A percentile compares a stretch with the other conserved stretches of the same genome.
Conservation (phyloP, 2,797 vertebrate species). For the Discoglossus pictus region DNA sequence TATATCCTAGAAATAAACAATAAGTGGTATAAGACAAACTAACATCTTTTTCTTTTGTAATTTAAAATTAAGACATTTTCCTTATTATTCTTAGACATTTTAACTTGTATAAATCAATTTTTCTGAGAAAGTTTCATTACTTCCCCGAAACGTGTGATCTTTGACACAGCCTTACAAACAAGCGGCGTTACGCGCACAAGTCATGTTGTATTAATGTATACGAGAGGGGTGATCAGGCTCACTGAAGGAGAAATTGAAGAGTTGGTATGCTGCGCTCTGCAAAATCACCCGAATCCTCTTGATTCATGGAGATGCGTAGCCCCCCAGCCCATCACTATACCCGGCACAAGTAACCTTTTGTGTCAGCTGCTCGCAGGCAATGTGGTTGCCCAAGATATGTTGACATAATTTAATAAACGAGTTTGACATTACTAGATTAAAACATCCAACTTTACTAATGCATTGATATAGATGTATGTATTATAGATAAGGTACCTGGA, state of each 20-base stretch:
- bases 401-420: constrained; percentile 19
- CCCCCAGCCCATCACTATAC: neutral
- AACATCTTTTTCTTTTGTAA: too few relatives aligned
- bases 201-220: neutral
- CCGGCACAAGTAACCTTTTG: constrained; percentile 10
- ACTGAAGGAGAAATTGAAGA: constrained; percentile 11
- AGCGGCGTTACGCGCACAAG: neutral
- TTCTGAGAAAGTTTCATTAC: constrained; percentile 18
- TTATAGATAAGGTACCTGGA: too few relatives aligned
- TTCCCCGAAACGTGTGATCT: constrained; percentile 3
- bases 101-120: too few relatives aligned
- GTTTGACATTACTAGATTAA: constrained; percentile 17
- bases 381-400: neutral
- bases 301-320: constrained; percentile 22
- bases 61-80: too few relatives aligned
- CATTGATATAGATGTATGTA: too few relatives aligned
- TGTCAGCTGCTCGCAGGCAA: constrained; percentile 32
- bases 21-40: too few relatives aligned
- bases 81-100: too few relatives aligned
- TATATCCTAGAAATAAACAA: too few relatives aligned
- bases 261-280: constrained; percentile 21
- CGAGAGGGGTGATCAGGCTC: neutral
- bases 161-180: neutral
- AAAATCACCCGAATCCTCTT: neutral
- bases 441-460: neutral